Conservation (phyloP, 2,888 invertebrate genomes). For the Ecdyonurus torrentis region DNA sequence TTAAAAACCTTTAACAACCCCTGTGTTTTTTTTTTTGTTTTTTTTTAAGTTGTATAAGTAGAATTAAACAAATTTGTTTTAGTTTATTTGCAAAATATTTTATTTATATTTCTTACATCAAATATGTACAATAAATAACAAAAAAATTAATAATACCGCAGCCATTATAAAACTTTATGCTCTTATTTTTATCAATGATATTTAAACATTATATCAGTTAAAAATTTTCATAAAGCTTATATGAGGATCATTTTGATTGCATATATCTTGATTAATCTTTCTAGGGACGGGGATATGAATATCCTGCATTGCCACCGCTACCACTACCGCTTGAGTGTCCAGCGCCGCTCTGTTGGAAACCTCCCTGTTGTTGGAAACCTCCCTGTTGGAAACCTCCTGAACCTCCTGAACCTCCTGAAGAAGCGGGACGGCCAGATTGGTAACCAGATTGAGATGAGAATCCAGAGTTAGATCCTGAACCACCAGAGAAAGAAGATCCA, state of each 20-base stretch:
- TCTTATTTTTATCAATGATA: background rate
- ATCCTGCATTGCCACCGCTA: slow-evolving; percentile 4
- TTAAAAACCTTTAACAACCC: too few species aligned
- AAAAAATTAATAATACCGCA: background rate
- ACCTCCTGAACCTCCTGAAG: background rate
- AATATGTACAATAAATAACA: background rate
- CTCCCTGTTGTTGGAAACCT: slow-evolving; percentile 2
- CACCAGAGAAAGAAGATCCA: background rate
- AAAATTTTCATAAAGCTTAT: too few species aligned
- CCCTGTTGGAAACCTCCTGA: background rate
- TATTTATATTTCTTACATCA: background rate
- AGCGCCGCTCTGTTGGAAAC: background rate
- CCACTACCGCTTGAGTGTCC: slow-evolving; percentile 1
- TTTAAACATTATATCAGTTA: too few species aligned
- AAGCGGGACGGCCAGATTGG: slow-evolving; percentile 1
- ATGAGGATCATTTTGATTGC: too few species aligned
- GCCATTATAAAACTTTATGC: background rate
- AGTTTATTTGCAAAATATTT: background rate
- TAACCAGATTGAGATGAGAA: background rate
- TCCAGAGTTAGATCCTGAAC: slow-evolving; percentile 3
- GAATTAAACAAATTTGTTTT: too few species aligned
- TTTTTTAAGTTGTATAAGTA: too few species aligned
- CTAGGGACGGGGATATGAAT: slow-evolving; percentile 7
- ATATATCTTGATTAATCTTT: too few species aligned
- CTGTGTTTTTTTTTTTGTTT: too few species aligned